These are phyloP conservation scores for Peribatodes rhomboidaria DNA, from an alignment of 2,888 invertebrate species.

Conservation along the genomic window DNA sequence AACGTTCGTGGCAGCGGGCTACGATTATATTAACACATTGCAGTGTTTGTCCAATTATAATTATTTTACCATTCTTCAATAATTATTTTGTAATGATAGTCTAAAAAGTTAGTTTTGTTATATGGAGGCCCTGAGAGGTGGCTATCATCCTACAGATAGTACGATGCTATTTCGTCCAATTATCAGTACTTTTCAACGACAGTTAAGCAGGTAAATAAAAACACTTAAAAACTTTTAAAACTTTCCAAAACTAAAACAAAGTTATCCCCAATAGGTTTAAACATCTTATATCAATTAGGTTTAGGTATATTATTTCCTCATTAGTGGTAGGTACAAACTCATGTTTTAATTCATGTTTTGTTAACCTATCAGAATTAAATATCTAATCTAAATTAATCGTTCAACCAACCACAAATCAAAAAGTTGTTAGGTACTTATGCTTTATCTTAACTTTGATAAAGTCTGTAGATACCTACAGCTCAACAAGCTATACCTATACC, in stretches of 20 bases:
- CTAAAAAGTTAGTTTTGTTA: constrained; percentile 5
- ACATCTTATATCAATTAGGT: no score
- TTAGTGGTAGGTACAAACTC: neutral
- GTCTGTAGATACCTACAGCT: neutral
- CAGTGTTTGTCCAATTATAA: constrained; percentile 47
- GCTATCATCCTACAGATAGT: neutral
- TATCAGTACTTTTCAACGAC: neutral
- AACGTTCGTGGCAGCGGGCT: constrained; percentile 41
- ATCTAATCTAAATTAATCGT: neutral
- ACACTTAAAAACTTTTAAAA: neutral
- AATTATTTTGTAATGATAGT: constrained; percentile 15
- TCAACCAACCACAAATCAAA: neutral
- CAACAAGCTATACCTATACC: neutral
- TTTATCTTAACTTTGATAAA: neutral
- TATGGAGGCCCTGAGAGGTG: constrained; percentile 12
- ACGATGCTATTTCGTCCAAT: neutral
- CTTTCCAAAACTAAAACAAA: no score
- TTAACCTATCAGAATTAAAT: neutral
- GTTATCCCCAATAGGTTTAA: no score
- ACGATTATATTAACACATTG: constrained; percentile 43
- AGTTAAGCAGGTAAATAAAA: neutral
- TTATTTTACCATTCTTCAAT: constrained; percentile 34
- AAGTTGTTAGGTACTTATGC: neutral
- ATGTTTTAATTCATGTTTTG: constrained; percentile 2
- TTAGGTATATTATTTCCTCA: neutral